Base-by-base conservation (phyloP, 2,888 invertebrate genomes). In the Diarsia brunnea region DNA sequence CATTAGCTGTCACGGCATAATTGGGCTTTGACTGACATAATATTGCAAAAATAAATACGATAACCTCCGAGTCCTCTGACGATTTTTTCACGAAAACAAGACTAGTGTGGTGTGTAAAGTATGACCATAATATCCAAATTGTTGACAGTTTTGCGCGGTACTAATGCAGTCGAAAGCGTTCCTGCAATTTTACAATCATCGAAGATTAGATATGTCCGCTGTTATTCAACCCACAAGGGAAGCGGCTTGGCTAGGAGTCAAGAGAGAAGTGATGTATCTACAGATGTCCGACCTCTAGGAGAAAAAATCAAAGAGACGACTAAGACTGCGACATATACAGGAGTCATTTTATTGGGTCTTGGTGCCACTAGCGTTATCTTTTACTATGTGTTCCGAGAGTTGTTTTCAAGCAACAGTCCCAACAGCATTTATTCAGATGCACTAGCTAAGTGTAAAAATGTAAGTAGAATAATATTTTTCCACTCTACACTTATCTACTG, bases 281-380 rank as follows among this genome's bases (percentile, higher is more conserved):
- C 96, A 24, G 96, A 98, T 93, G 98, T 98, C 4, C 97, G 97
- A 76, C 98, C 98, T 12, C 89, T 98, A 16, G 97, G 97, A 21
- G 98, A 98, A 89, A 98, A 97, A 97, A 98, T 99, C 3, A 99
- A 98, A 93, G 98, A 99, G 95, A 98, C 98, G 24, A 98, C 99
- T 3, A 99, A 99, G 95, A 99, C 99, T 84, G 98, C 97, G 4
- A 98, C 98, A 14, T 99, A 99, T 91, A 97, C 98, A 87, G 98
- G 98, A 21, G 97, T 99, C 3, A 98, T 99, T 85, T 89, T 99
- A 69, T 95, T 97, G 55, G 99, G 99, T 2, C 92, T 99, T 77
- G 98, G 98, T 58, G 97, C 99, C 1, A 98, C 98, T 60, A 98
- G 98, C 43, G 95, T 98, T 4, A 97, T 99, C 93, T 98, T 98